A percentile compares a stretch with the other conserved stretches of the same genome.
Conservation (phyloP, 2,797 vertebrate species). For the Poeciliopsis turneri region DNA sequence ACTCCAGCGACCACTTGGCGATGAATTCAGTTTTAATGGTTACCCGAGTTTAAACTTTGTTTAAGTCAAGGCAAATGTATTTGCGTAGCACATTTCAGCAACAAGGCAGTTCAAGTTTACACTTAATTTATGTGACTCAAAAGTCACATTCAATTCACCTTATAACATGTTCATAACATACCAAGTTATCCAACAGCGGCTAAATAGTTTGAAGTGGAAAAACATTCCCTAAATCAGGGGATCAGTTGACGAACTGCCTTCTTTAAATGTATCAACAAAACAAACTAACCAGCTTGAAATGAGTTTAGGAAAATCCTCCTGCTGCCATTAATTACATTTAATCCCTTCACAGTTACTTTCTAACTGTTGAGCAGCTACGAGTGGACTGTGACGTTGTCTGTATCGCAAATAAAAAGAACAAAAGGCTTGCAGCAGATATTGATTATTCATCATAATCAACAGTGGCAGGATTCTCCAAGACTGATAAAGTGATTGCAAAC, state of each 20-base stretch:
- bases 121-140: neutral
- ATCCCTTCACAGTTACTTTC: neutral
- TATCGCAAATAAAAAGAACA: conserved; percentile 23
- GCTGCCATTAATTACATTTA: neutral
- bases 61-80: neutral
- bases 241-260: neutral
- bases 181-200: neutral
- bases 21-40: conserved; percentile 7
- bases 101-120: neutral
- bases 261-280: neutral
- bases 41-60: neutral
- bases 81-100: too few relatives aligned
- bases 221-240: neutral
- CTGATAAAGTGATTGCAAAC: conserved; percentile 1
- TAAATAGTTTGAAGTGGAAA: neutral
- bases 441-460: conserved; percentile 24
- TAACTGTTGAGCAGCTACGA: conserved; percentile 1
- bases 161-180: neutral
- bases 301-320: neutral
- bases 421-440: conserved; percentile 22
- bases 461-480: neutral
- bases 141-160: neutral
- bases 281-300: neutral
- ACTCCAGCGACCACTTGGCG: neutral
- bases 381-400: conserved; percentile 11